phyloP scores from a whole-genome alignment of 2,113 vertebrate species.

The Potamarius usumacintae region DNA sequence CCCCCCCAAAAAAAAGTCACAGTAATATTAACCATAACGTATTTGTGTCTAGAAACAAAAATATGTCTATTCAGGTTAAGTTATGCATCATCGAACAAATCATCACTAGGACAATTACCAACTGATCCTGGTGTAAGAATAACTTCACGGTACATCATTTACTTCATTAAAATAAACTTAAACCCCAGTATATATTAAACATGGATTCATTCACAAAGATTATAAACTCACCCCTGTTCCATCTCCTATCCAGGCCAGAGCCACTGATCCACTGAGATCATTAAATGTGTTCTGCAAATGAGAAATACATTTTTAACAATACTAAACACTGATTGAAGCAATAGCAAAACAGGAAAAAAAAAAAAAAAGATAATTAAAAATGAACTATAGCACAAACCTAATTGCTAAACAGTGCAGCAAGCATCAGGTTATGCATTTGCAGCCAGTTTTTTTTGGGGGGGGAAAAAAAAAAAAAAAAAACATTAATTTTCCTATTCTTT shows the following conservation, averaged over 20 bases:
- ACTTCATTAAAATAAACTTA: no score
- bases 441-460: background rate
- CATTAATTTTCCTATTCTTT: no score
- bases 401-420: background rate
- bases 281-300: constrained; percentile 76
- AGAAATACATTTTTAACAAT: background rate
- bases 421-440: background rate
- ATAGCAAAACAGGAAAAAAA: background rate
- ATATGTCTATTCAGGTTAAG: background rate
- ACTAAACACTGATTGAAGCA: background rate
- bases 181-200: background rate
- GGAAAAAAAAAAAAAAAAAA: no score
- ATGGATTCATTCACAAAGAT: background rate
- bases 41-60: background rate
- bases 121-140: background rate
- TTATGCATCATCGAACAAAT: background rate
- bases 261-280: constrained; percentile 85
- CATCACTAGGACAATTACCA: background rate
- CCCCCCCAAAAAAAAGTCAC: background rate
- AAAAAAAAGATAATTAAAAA: background rate
- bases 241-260: constrained; percentile 91
- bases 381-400: background rate
- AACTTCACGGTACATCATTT: background rate
- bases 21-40: background rate
- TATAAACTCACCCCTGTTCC: constrained; percentile 84